Evolutionary conservation across 2,888 invertebrate genomes (phyloP).

Genomic region (Lasius platythorax): DNA sequence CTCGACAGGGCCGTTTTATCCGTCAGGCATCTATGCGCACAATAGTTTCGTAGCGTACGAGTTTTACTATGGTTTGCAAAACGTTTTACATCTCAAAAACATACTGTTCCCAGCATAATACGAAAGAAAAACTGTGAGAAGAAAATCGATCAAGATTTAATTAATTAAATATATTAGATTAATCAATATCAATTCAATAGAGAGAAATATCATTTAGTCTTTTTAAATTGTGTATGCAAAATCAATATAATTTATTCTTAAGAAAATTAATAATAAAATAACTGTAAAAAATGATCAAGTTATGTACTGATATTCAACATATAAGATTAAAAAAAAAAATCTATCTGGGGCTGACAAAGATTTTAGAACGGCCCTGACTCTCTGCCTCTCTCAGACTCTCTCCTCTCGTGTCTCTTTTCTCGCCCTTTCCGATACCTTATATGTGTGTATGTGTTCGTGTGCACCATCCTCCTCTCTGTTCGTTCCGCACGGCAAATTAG

Average conservation of each 20-base stretch:
- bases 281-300: background rate
- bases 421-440: conserved; percentile 9
- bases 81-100: background rate
- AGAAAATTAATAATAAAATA: background rate
- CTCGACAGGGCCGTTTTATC: conserved; percentile 44
- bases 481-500: conserved; percentile 57
- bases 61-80: background rate
- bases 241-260: conserved; percentile 4
- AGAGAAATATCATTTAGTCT: background rate
- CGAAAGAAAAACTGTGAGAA: background rate
- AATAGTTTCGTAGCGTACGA: background rate
- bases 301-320: background rate
- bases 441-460: background rate
- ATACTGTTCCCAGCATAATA: background rate
- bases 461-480: background rate
- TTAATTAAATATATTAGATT: background rate
- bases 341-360: background rate
- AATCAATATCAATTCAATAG: background rate
- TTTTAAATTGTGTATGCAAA: background rate
- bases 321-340: background rate
- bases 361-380: conserved; percentile 2
- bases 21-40: conserved; percentile 2
- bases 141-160: background rate
- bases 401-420: conserved; percentile 4
- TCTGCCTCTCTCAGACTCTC: background rate